Conservation (phyloP, 2,797 vertebrate species). For the Onychomys torridus region DNA sequence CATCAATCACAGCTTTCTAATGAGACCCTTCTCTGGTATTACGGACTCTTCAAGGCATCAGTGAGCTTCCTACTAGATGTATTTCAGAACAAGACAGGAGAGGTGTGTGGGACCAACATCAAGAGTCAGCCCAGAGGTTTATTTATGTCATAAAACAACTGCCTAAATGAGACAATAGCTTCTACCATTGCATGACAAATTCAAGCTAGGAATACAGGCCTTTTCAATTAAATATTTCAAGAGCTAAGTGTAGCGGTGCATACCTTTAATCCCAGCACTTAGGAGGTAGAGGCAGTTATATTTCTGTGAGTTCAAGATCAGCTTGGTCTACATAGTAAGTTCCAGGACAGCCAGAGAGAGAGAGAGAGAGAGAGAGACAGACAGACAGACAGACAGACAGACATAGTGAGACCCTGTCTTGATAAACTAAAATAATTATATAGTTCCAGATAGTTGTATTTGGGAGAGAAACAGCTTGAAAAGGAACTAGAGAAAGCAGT, state of each 20-base stretch:
- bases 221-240: background rate
- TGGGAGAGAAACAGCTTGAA: background rate
- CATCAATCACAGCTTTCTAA: background rate
- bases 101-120: rapidly evolving
- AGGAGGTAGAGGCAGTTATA: background rate
- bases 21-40: background rate
- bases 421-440: too few species aligned
- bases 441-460: background rate
- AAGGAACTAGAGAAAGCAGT: background rate
- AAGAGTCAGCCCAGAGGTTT: background rate
- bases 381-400: background rate
- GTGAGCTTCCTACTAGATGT: background rate
- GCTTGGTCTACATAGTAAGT: background rate
- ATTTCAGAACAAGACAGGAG: background rate
- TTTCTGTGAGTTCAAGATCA: background rate
- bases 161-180: background rate
- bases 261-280: background rate
- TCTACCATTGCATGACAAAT: background rate
- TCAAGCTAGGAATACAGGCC: background rate
- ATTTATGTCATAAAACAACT: background rate
- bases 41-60: background rate
- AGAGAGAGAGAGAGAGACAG: background rate
- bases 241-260: background rate
- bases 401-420: background rate
- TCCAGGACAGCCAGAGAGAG: background rate